A percentile compares a stretch with the other conserved stretches of the same genome.
phyloP scores from a whole-genome alignment of 1,140 invertebrate genomes.

The Wiebesia pumilae region DNA sequence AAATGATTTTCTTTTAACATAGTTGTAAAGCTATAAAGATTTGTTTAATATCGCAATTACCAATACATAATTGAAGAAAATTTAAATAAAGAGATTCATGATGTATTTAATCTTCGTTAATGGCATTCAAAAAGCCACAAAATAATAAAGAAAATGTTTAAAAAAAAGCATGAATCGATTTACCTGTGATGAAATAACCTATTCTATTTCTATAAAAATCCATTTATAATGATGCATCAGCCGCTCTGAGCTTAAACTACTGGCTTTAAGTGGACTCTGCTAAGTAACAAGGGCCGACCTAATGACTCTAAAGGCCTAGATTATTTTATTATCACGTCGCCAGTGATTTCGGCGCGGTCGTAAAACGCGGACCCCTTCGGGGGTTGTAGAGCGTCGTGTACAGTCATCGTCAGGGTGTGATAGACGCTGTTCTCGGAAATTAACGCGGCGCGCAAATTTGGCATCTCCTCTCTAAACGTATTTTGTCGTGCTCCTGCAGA shows the following conservation, averaged over 20 bases:
- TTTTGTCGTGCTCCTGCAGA: not conserved
- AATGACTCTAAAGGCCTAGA: slow-evolving; percentile 71
- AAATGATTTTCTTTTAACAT: too few relatives aligned
- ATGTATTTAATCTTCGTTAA: not conserved
- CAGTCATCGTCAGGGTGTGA: slow-evolving; percentile 9
- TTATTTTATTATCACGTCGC: slow-evolving; percentile 72
- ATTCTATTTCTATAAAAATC: not conserved
- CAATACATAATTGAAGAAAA: not conserved
- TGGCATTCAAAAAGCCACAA: not conserved
- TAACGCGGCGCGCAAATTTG: slow-evolving; percentile 36
- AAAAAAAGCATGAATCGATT: not conserved
- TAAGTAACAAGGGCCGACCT: slow-evolving; percentile 56
- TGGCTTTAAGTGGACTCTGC: slow-evolving; percentile 23
- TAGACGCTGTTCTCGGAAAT: slow-evolving; percentile 42
- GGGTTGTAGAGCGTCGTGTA: slow-evolving; percentile 9
- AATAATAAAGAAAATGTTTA: not conserved
- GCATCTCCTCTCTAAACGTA: not conserved
- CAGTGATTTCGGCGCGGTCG: slow-evolving; percentile 66
- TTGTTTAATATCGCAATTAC: not conserved
- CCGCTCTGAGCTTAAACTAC: not conserved
- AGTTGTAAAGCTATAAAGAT: not conserved
- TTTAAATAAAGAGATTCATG: not conserved
- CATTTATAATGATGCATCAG: not conserved
- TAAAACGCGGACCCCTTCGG: slow-evolving; percentile 56
- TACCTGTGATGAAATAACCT: not conserved